Base-by-base conservation (phyloP, 2,113 vertebrate species). In the Labeo catla region DNA sequence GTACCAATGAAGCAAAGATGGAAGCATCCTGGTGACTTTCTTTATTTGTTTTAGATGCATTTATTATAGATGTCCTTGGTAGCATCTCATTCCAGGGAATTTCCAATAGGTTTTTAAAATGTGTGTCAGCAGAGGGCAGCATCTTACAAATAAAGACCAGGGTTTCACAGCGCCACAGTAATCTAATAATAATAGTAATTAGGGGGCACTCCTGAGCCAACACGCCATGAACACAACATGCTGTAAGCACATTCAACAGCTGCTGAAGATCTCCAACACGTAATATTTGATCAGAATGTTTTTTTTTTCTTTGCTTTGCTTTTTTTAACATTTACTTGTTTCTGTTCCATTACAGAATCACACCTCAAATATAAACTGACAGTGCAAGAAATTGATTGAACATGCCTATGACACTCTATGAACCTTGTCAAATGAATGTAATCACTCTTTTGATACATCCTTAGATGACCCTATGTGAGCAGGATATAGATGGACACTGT, bases 381-480 rank as follows among this genome's bases (percentile, higher is more conserved):
- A 28, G 15, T 21, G 8, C 43, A 23, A 63, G 21, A 19, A 63
- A 45, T 8, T 79, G 5, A 80, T 15, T 15, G 34, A 78, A 34
- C 36, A 63, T 47, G 12, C 39, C 21, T 23, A 21, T 63, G 12
- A 50, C 43, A 81, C 65, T 65, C 43, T 12, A 50, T 21, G 8
- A 28, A 59, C 13, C 16, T 39, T 65, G 57, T 66, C 8, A 78
- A 49, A 74, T 6, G 19, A 39, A 43, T 72, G 68, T 36, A n/a
- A 21, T 45, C 39, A 72, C 43, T 78, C 61, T 54, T 73, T 65
- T 49, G 23, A 52, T n/a, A 28, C 19, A 47, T 21, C 74, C 83
- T 43, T 23, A 52, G 52, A 81, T 84, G 81, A 84, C 49, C 59
- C 72, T 54, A 54, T 81, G 84, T 23, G 12, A 76, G 47, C 68